These are phyloP conservation scores for Epicauta chinensis DNA, from an alignment of 1,140 invertebrate genomes.

Conservation along the genomic window DNA sequence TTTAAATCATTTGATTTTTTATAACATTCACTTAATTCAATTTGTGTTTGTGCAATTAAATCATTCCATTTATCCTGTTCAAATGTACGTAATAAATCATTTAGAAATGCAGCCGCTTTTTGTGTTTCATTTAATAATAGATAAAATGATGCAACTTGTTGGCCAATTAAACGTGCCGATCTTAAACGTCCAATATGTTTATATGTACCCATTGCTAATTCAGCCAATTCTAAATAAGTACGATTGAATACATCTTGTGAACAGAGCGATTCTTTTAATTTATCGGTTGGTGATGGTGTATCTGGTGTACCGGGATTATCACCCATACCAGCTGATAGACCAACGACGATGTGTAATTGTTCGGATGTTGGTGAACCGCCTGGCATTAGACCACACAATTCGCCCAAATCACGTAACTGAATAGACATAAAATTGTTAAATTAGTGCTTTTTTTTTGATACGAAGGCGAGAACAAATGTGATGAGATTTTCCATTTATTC, in stretches of 20 bases:
- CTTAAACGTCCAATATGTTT: slow-evolving; percentile 88
- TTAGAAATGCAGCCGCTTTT: slow-evolving; percentile 83
- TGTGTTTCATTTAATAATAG: slow-evolving; percentile 77
- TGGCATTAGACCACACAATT: slow-evolving; percentile 87
- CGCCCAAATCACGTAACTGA: slow-evolving; percentile 81
- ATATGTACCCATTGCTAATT: slow-evolving; percentile 92
- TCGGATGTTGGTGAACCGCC: slow-evolving; percentile 74
- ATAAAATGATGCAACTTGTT: slow-evolving; percentile 86
- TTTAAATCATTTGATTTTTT: slow-evolving; percentile 68
- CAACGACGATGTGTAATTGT: slow-evolving; percentile 84
- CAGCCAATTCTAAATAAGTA: slow-evolving; percentile 86
- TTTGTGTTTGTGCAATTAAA: slow-evolving; percentile 71
- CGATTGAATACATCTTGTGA: slow-evolving; percentile 85
- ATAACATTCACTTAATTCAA: slow-evolving; percentile 82
- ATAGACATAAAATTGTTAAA: slow-evolving; percentile 36
- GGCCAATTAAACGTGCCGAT: slow-evolving; percentile 79
- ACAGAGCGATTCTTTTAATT: slow-evolving; percentile 84
- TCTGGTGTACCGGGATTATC: slow-evolving; percentile 52
- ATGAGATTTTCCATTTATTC: no score
- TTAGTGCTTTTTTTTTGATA: slow-evolving; percentile 66
- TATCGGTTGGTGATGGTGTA: slow-evolving; percentile 67
- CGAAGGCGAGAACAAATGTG: no score
- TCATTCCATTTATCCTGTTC: slow-evolving; percentile 80
- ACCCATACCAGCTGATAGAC: slow-evolving; percentile 83
- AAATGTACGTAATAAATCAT: slow-evolving; percentile 80